A percentile compares a stretch with the other conserved stretches of the same genome.
phyloP scores from a whole-genome alignment of 2,888 invertebrate species.

The Sialis lutaria region DNA sequence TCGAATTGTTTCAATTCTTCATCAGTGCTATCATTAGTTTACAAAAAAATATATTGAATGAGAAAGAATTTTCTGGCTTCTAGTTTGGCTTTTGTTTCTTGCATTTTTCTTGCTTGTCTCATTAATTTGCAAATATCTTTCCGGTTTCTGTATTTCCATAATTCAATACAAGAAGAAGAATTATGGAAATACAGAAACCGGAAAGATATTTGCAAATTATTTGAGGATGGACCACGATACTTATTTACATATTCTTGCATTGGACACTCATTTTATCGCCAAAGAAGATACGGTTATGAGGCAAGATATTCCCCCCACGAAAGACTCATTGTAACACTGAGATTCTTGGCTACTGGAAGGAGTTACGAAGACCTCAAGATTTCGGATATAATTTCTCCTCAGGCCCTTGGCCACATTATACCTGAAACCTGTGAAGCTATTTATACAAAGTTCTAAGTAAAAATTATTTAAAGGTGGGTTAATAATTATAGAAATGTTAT shows the following conservation, averaged over 20 bases:
- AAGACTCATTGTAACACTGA: conserved; percentile 13
- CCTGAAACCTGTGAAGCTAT: conserved; percentile 14
- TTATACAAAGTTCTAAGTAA: conserved; percentile 12
- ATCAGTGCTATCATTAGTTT: no score
- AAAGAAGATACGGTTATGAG: conserved; percentile 15
- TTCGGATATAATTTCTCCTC: conserved; percentile 14
- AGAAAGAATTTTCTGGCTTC: no score
- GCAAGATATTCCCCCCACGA: conserved; percentile 15
- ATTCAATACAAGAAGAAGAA: no score
- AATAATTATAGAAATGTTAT: neutral
- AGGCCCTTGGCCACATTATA: conserved; percentile 14
- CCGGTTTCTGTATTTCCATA: no score
- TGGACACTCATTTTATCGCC: neutral
- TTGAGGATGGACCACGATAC: neutral
- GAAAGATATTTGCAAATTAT: no score
- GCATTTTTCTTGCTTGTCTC: no score
- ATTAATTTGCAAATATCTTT: no score
- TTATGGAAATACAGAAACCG: no score
- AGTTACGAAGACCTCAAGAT: conserved; percentile 16
- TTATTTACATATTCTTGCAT: neutral
- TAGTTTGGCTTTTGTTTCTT: no score
- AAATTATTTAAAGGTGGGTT: conserved; percentile 11
- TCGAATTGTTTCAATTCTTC: no score
- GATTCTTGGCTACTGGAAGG: conserved; percentile 16
- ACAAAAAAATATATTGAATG: no score